Conservation (phyloP, 2,888 invertebrate species). For the Muschampia plurimacula region DNA sequence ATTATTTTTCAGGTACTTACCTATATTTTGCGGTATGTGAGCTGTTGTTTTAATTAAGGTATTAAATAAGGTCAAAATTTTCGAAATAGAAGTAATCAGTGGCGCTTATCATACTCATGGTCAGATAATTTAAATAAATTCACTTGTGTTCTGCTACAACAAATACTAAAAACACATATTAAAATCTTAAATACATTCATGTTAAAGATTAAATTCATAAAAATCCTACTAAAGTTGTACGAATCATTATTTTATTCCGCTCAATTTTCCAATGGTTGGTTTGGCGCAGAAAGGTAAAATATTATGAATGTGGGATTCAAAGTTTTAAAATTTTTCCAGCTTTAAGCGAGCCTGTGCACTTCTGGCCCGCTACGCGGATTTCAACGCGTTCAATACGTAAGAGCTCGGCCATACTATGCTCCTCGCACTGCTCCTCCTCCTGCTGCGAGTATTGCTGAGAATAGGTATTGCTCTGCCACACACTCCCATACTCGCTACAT, state of each 20-base stretch:
- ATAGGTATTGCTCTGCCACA: not conserved
- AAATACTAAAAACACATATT: too few species aligned
- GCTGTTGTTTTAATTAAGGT: too few species aligned
- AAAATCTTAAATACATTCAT: not conserved
- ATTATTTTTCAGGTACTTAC: too few species aligned
- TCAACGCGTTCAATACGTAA: conserved; percentile 33
- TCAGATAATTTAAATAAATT: too few species aligned
- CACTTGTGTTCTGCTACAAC: too few species aligned
- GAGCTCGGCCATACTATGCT: not conserved
- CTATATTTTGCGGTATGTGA: too few species aligned
- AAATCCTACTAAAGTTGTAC: not conserved
- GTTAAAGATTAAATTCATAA: not conserved
- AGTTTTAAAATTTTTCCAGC: conserved; percentile 34
- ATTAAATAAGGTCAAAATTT: too few species aligned
- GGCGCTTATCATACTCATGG: not conserved
- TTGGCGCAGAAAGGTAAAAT: conserved; percentile 20
- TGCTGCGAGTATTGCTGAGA: too few species aligned
- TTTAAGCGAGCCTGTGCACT: conserved; percentile 29
- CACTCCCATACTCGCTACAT: too few species aligned
- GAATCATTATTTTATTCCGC: conserved; percentile 27
- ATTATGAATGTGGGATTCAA: conserved; percentile 33
- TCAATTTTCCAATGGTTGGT: conserved; percentile 22
- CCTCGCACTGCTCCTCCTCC: not conserved
- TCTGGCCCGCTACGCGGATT: conserved; percentile 31
- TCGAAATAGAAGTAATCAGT: not conserved